Evolutionary conservation across 1,140 invertebrate species (phyloP).

Genomic region (Nebria ingens): DNA sequence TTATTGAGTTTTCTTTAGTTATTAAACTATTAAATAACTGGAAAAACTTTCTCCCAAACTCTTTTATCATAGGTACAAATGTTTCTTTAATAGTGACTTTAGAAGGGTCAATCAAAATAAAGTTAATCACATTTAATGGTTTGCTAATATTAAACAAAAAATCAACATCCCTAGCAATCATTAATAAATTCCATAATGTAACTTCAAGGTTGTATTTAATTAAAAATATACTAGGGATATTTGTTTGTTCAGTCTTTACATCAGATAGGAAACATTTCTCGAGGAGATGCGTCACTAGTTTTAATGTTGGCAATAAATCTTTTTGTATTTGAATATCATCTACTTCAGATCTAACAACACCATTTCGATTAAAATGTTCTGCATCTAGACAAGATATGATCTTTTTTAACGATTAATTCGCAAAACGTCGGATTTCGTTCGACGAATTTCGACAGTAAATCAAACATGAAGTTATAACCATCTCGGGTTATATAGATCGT

Average conservation of each 20-base stretch:
- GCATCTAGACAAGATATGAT: slow-evolving; percentile 25
- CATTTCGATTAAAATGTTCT: slow-evolving; percentile 29
- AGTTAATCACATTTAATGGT: background rate
- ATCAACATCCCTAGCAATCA: slow-evolving; percentile 23
- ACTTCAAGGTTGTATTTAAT: slow-evolving; percentile 25
- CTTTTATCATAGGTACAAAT: background rate
- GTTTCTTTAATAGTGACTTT: background rate
- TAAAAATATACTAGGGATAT: slow-evolving; percentile 25
- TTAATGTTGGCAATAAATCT: slow-evolving; percentile 39
- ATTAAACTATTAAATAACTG: slow-evolving; percentile 45
- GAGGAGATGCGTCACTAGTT: slow-evolving; percentile 35
- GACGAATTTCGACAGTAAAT: slow-evolving; percentile 39
- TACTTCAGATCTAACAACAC: slow-evolving; percentile 32
- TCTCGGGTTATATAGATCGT: slow-evolving; percentile 52
- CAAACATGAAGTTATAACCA: slow-evolving; percentile 42
- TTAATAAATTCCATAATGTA: slow-evolving; percentile 30
- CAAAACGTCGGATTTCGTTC: slow-evolving; percentile 37
- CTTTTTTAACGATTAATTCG: slow-evolving; percentile 37
- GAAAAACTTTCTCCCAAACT: slow-evolving; percentile 18
- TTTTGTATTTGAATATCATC: slow-evolving; percentile 41
- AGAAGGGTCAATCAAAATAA: background rate
- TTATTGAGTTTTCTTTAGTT: slow-evolving; percentile 25
- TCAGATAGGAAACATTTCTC: slow-evolving; percentile 20
- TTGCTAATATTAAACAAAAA: slow-evolving; percentile 19
- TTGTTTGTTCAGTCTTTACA: slow-evolving; percentile 20